Evolutionary conservation across 2,113 vertebrate genomes (phyloP).

Genomic region (Pampusana beccarii): DNA sequence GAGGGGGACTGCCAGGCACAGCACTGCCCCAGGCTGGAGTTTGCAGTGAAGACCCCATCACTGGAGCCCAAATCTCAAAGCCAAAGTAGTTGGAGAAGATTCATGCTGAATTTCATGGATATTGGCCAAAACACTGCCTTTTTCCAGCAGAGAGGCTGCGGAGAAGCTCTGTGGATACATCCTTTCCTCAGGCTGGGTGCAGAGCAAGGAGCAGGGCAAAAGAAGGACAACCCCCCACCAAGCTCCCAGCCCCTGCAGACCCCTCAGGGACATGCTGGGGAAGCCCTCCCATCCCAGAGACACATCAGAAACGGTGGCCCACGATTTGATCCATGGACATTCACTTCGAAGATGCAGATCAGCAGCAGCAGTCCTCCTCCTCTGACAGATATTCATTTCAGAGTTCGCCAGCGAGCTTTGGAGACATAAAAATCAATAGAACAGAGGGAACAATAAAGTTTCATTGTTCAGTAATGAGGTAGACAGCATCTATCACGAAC

Average conservation of each 20-base stretch:
- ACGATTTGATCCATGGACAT: neutral
- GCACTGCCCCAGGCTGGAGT: neutral
- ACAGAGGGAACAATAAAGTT: conserved; percentile 68
- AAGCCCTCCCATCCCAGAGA: neutral
- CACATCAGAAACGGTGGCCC: accelerated
- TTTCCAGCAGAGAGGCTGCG: neutral
- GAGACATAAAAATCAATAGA: conserved; percentile 72
- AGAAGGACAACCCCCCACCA: neutral
- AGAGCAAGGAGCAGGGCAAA: neutral
- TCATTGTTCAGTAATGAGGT: conserved; percentile 64
- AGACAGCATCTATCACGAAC: conserved; percentile 53
- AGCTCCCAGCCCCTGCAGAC: neutral
- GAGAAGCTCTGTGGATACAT: neutral
- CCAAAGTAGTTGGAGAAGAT: neutral
- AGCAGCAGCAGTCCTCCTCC: neutral
- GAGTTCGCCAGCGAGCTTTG: conserved; percentile 30
- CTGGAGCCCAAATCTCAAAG: neutral
- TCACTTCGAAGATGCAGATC: conserved; percentile 22
- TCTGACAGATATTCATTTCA: conserved; percentile 67
- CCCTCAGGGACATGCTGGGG: accelerated
- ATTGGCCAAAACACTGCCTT: neutral
- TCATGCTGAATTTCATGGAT: neutral
- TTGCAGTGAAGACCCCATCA: neutral
- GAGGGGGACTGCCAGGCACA: neutral
- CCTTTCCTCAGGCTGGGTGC: neutral